Percentiles rank a stretch among this genome's conserved stretches.
Conservation (phyloP, 2,888 invertebrate genomes). For the Gandaritis pyraliata region DNA sequence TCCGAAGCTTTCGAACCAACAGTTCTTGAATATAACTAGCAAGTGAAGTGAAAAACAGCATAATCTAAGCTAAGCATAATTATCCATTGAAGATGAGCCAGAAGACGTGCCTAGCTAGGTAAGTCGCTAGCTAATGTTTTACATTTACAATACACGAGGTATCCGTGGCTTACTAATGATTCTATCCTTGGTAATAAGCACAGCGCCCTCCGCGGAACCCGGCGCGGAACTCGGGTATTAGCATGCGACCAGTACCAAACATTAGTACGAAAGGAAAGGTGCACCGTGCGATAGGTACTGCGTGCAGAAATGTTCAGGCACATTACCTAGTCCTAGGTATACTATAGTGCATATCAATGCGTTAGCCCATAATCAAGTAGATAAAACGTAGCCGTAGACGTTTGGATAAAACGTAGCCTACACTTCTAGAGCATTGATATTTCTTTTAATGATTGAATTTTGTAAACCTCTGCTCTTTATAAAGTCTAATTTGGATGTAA, state of each 20-base stretch:
- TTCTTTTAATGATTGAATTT: too few relatives aligned
- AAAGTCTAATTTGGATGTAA: too few relatives aligned
- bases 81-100: background rate
- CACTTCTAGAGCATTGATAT: too few relatives aligned
- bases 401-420: too few relatives aligned
- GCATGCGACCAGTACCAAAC: slow-evolving; percentile 11
- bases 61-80: too few relatives aligned
- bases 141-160: background rate
- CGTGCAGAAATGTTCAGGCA: slow-evolving; percentile 12
- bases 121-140: background rate
- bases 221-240: slow-evolving; percentile 5
- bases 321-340: slow-evolving; percentile 1
- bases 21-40: too few relatives aligned
- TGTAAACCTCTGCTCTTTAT: too few relatives aligned
- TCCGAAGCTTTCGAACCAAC: too few relatives aligned
- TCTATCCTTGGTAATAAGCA: slow-evolving; percentile 1
- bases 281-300: background rate
- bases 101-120: background rate
- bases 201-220: slow-evolving; percentile 7
- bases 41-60: too few relatives aligned
- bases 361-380: too few relatives aligned
- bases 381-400: too few relatives aligned
- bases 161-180: slow-evolving; percentile 21
- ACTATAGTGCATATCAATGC: background rate
- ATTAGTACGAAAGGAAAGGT: slow-evolving; percentile 10